Evolutionary conservation across 35 echinoderm and acorn worm species (phyloP), one percentile per base, ranked within the genome.

Genomic region (Stichopus chloronotus): DNA sequence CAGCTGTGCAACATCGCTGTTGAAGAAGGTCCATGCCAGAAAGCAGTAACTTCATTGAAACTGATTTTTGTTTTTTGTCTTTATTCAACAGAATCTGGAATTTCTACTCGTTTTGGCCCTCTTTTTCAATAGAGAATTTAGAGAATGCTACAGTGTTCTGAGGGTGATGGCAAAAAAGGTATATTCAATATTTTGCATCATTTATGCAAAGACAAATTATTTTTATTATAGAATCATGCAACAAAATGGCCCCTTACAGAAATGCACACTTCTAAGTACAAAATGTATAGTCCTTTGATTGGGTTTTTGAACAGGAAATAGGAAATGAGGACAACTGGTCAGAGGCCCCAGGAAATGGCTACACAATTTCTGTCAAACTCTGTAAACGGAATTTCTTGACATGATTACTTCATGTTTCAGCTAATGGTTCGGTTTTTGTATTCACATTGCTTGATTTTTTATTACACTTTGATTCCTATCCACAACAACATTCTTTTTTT

Each of bases 121-220:
- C 10, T 96, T 82, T 76, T 86, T 92, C 43, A 92, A 79, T 78
- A 53, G 65, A 20, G 30, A 96, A 19, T 96, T 82, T 90, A 83
- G 59, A 68, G 55, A 53, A 19, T 93, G 88, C 1, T 96, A 92
- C 55, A 57, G 65, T 72, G 22, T 61, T 7, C 81, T 96, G 43
- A 69, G 93, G 55, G 25, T 43, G 16, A 57, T 96, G 58, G 53
- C 94, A 10, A 88, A n/a, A 22, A 92, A 88, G 93, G 95, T 96
- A 69, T 79, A 23, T 79, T 55, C 43, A 12, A 20, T 55, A 14
- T 43, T 43, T 43, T 43, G 30, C 30, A 43, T 43, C 30, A 43
- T 43, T 43, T 43, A 43, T 43, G 30, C 30, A 1, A 3, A 43
- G 30, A 3, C 30, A 43, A 43, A 43, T 43, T 43, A 1, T 43